Conservation (phyloP, 2,888 invertebrate genomes). For the Andrena hattorfiana region DNA sequence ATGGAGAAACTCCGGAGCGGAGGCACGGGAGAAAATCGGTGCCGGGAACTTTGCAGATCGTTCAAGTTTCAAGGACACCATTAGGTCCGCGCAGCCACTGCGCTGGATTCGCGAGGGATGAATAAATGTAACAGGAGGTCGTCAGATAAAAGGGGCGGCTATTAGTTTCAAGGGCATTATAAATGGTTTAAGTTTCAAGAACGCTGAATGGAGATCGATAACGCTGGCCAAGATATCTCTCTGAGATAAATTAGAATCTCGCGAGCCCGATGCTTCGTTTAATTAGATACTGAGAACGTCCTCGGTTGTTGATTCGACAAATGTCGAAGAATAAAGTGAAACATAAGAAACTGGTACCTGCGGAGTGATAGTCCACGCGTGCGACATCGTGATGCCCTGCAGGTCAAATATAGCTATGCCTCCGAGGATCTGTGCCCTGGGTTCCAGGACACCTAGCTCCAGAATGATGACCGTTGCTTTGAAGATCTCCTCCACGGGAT, state of each 20-base stretch:
- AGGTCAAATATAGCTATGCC: slow-evolving; percentile 92
- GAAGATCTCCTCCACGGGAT: slow-evolving; percentile 90
- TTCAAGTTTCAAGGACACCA: slow-evolving; percentile 52
- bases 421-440: slow-evolving; percentile 91
- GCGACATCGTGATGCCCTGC: slow-evolving; percentile 89
- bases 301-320: not conserved
- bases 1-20: not conserved
- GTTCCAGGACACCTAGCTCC: slow-evolving; percentile 91
- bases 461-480: slow-evolving; percentile 90
- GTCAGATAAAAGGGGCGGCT: slow-evolving; percentile 45
- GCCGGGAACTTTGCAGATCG: slow-evolving; percentile 32
- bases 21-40: slow-evolving; percentile 18
- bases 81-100: slow-evolving; percentile 17
- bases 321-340: not conserved
- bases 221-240: slow-evolving; percentile 15
- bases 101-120: slow-evolving; percentile 39
- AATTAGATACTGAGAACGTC: slow-evolving; percentile 7
- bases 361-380: slow-evolving; percentile 91
- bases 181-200: slow-evolving; percentile 57
- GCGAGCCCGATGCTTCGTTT: not conserved
- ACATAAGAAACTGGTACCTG: slow-evolving; percentile 74
- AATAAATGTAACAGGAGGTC: slow-evolving; percentile 52
- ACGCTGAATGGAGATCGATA: slow-evolving; percentile 47
- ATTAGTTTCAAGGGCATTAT: slow-evolving; percentile 52
- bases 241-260: slow-evolving; percentile 26